Conservation (phyloP, 2,113 vertebrate species). For the Dendropsophus ebraccatus region DNA sequence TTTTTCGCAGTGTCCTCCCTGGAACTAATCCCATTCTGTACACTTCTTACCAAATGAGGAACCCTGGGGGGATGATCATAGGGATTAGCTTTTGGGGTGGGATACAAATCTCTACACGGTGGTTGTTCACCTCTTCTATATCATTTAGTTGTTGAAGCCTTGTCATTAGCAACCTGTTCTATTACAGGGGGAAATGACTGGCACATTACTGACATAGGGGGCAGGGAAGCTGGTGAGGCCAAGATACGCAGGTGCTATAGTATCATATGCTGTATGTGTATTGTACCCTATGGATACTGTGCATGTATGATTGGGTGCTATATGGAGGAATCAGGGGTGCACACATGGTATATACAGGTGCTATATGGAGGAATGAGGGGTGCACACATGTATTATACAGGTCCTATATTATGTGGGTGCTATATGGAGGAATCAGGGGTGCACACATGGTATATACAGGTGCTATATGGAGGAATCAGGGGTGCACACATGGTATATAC, state of each 20-base stretch:
- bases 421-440: too few species aligned
- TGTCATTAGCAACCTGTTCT: not conserved
- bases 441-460: not conserved
- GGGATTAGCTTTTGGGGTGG: not conserved
- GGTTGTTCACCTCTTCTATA: not conserved
- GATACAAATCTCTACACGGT: not conserved
- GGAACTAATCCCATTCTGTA: conserved; percentile 24
- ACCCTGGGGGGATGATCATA: not conserved
- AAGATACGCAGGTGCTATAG: not conserved
- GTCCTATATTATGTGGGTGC: too few species aligned
- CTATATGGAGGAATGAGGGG: not conserved
- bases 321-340: too few species aligned
- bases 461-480: not conserved
- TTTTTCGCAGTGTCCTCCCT: not conserved
- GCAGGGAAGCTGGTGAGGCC: not conserved
- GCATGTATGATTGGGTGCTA: too few species aligned
- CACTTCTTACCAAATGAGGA: not conserved
- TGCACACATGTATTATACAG: too few species aligned
- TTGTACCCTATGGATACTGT: too few species aligned
- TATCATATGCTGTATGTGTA: too few species aligned
- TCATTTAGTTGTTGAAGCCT: not conserved
- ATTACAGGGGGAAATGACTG: too few species aligned
- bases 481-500: too few species aligned
- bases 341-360: not conserved
- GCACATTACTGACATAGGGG: not conserved